Conservation (phyloP, 2,888 invertebrate genomes). For the Catocala sponsa region DNA sequence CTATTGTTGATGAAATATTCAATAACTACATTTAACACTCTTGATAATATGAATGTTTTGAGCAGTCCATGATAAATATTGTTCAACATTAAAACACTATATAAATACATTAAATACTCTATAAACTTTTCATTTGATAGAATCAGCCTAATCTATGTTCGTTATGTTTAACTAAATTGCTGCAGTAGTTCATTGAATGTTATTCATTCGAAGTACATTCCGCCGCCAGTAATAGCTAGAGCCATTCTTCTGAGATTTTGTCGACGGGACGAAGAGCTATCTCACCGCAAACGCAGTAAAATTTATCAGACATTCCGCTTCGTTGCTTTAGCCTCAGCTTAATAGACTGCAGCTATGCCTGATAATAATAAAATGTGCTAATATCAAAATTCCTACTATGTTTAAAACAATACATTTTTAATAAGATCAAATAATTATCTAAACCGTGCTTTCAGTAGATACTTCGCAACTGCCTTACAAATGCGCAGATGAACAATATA, state of each 20-base stretch:
- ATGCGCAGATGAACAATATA: too few relatives aligned
- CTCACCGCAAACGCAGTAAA: conserved; percentile 59
- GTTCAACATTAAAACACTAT: too few relatives aligned
- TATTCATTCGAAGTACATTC: conserved; percentile 59
- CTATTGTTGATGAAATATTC: too few relatives aligned
- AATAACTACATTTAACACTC: too few relatives aligned
- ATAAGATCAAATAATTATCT: too few relatives aligned
- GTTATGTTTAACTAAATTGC: conserved; percentile 24
- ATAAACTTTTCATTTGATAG: neutral
- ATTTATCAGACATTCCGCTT: conserved; percentile 62
- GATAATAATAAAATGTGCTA: conserved; percentile 28
- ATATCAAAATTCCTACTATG: neutral
- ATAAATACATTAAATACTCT: too few relatives aligned
- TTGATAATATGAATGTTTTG: too few relatives aligned
- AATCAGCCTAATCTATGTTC: conserved; percentile 55
- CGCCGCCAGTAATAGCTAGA: conserved; percentile 57
- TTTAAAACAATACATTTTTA: too few relatives aligned
- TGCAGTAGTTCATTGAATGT: conserved; percentile 52
- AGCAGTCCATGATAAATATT: too few relatives aligned
- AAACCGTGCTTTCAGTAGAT: too few relatives aligned
- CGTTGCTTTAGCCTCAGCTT: conserved; percentile 47
- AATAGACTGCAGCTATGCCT: conserved; percentile 32
- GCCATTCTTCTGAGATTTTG: conserved; percentile 61
- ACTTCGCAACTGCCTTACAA: too few relatives aligned
- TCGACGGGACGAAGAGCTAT: conserved; percentile 49